Conservation (phyloP, 2,888 invertebrate genomes). For the Drosophila neotestacea region DNA sequence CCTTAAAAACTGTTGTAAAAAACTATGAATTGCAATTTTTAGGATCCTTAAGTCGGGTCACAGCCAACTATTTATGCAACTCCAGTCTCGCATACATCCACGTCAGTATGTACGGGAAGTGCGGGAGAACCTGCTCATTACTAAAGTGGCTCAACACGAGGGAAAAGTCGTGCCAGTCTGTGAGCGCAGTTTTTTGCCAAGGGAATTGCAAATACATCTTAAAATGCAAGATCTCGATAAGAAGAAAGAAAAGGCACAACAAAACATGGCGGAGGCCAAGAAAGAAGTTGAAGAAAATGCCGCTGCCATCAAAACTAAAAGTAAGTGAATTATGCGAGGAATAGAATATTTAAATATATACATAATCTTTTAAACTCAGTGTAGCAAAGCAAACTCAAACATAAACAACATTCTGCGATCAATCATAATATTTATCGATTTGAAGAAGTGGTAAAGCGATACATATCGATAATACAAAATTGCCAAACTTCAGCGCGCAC, state of each 20-base stretch:
- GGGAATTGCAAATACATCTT: conserved; percentile 78
- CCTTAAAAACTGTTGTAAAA: not conserved
- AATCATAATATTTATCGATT: too few species aligned
- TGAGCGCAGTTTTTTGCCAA: conserved; percentile 77
- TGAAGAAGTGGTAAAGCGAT: too few species aligned
- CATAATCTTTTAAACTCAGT: too few species aligned
- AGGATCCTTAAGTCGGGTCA: conserved; percentile 84
- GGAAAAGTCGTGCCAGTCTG: conserved; percentile 75
- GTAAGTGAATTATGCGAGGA: conserved; percentile 56
- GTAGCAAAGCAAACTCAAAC: too few species aligned
- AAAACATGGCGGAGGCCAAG: conserved; percentile 58
- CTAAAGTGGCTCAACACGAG: conserved; percentile 71
- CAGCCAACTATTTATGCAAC: conserved; percentile 74
- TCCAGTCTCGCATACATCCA: conserved; percentile 81
- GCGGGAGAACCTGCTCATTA: conserved; percentile 82
- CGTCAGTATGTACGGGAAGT: conserved; percentile 78
- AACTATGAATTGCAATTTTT: not conserved
- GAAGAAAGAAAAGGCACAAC: conserved; percentile 57
- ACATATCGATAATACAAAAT: too few species aligned
- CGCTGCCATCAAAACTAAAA: conserved; percentile 78
- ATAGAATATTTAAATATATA: not conserved
- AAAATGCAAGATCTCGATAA: conserved; percentile 77
- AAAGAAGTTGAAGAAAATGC: conserved; percentile 74
- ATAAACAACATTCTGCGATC: too few species aligned
- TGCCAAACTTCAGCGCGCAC: too few species aligned